A percentile compares a stretch with the other conserved stretches of the same genome.
These are phyloP conservation scores for Dendroctonus valens DNA, from an alignment of 1,140 invertebrate species.

Conservation along the genomic window DNA sequence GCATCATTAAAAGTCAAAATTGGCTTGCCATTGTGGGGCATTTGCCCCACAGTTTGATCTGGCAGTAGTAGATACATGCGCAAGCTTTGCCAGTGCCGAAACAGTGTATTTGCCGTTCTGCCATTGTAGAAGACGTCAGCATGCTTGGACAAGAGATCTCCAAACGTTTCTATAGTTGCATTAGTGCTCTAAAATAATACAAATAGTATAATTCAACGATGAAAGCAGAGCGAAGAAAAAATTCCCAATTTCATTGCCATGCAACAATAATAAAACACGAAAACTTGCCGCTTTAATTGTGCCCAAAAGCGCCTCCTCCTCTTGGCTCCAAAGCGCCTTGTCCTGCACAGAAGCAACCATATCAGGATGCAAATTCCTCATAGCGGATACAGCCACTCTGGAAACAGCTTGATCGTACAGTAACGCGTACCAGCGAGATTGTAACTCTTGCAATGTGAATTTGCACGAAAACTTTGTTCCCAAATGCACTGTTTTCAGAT, in stretches of 20 bases:
- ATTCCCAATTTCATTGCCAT: no score
- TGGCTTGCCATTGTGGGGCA: constrained; percentile 59
- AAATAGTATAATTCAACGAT: constrained; percentile 4
- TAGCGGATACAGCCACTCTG: constrained; percentile 84
- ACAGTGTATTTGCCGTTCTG: constrained; percentile 81
- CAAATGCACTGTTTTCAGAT: constrained; percentile 82
- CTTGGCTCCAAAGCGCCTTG: constrained; percentile 84
- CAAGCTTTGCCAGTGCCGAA: constrained; percentile 88
- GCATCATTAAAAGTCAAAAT: constrained; percentile 87
- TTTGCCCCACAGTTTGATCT: constrained; percentile 77
- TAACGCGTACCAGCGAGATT: constrained; percentile 93
- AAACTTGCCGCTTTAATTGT: constrained; percentile 77
- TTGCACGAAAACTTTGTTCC: constrained; percentile 95
- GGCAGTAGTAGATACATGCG: constrained; percentile 91
- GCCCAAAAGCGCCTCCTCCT: constrained; percentile 85
- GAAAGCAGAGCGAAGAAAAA: neutral
- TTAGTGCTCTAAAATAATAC: constrained; percentile 37
- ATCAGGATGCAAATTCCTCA: constrained; percentile 92
- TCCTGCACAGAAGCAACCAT: constrained; percentile 82
- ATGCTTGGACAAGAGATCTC: constrained; percentile 83
- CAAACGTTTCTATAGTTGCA: constrained; percentile 70
- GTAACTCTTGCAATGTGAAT: constrained; percentile 91
- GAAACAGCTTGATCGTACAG: constrained; percentile 89
- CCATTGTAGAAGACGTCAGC: constrained; percentile 82
- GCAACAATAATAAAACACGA: neutral